A percentile compares a stretch with the other conserved stretches of the same genome.
These are phyloP conservation scores for Poicephalus gulielmi DNA, from an alignment of 2,113 vertebrate species.

Conservation along the genomic window DNA sequence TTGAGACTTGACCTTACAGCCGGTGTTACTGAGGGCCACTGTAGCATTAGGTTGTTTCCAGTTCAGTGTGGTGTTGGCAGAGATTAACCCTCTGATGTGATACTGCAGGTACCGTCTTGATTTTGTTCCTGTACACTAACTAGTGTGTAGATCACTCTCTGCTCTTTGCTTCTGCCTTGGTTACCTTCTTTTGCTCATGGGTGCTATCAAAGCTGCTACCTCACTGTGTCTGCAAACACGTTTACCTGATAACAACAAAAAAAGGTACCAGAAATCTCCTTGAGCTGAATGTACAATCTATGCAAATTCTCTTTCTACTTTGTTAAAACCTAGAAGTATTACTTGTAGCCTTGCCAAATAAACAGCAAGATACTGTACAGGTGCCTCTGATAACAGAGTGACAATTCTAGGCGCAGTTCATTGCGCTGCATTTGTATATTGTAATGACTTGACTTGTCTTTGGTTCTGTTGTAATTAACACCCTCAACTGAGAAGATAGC, in stretches of 20 bases:
- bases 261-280: constrained; percentile 63
- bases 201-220: constrained; percentile 82
- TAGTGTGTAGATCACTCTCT: background rate
- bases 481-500: background rate
- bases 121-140: background rate
- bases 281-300: constrained; percentile 83
- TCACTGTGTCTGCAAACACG: constrained; percentile 75
- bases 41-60: background rate
- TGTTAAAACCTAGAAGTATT: constrained; percentile 66
- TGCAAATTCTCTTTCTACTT: constrained; percentile 76
- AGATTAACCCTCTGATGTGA: background rate
- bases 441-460: constrained; percentile 57
- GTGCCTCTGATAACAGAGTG: constrained; percentile 73
- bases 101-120: background rate
- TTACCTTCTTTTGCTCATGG: constrained; percentile 73
- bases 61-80: background rate
- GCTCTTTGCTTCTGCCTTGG: constrained; percentile 65
- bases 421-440: constrained; percentile 65
- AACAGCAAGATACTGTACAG: constrained; percentile 76
- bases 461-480: constrained; percentile 67
- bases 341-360: constrained; percentile 71
- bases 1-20: background rate
- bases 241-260: constrained; percentile 66
- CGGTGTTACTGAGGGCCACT: rapidly evolving
- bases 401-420: constrained; percentile 69